Conservation (phyloP, 2,888 invertebrate genomes). For the Lingula anatina region DNA sequence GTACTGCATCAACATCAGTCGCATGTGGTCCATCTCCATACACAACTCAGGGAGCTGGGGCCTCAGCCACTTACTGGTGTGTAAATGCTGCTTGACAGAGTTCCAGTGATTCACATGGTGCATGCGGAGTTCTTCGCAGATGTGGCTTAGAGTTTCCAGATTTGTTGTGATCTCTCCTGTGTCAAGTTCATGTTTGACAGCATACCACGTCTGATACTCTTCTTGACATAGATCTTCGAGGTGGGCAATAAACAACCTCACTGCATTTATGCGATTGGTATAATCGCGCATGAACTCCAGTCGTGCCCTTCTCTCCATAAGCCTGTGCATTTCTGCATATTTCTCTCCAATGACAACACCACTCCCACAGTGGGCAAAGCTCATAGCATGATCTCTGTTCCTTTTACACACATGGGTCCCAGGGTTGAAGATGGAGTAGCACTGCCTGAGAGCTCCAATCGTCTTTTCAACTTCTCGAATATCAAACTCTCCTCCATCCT, state of each 20-base stretch:
- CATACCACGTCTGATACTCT: conserved; percentile 38
- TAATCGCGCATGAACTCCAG: conserved; percentile 41
- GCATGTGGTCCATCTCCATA: conserved; percentile 32
- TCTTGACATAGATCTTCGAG: conserved; percentile 30
- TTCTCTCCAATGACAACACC: conserved; percentile 29
- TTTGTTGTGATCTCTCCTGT: conserved; percentile 17
- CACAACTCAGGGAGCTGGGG: conserved; percentile 32
- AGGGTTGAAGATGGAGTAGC: conserved; percentile 36
- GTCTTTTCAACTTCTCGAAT: conserved; percentile 30
- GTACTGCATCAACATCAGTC: conserved; percentile 24
- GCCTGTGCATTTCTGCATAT: conserved; percentile 28
- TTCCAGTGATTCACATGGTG: conserved; percentile 44
- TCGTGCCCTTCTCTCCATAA: conserved; percentile 35
- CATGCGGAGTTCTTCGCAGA: conserved; percentile 48
- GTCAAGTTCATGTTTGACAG: conserved; percentile 32
- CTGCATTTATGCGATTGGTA: conserved; percentile 27
- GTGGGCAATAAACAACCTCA: conserved; percentile 32
- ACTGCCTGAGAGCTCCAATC: conserved; percentile 23
- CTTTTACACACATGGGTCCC: conserved; percentile 38
- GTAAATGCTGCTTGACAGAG: conserved; percentile 41
- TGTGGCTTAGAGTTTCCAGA: conserved; percentile 38
- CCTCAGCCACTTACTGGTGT: conserved; percentile 38
- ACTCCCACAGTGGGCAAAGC: conserved; percentile 42
- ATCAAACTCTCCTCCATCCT: conserved; percentile 18
- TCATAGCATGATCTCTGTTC: conserved; percentile 30